phyloP scores from a whole-genome alignment of 2,888 invertebrate genomes.

The Conomelus anceps region DNA sequence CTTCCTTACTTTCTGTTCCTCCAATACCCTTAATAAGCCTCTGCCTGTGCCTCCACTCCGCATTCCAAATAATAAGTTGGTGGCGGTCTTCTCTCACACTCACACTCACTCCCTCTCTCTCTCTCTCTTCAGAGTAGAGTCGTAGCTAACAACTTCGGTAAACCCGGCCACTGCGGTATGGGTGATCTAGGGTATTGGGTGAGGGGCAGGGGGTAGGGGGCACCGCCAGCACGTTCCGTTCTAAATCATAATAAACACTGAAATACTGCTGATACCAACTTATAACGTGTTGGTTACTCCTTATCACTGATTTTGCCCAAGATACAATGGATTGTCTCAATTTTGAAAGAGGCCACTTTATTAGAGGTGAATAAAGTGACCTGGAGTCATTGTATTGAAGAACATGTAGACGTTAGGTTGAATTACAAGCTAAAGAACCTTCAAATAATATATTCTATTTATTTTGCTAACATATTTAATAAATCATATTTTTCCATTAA shows the following conservation, averaged over 20 bases:
- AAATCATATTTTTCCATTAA: no score
- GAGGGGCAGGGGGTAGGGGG: neutral
- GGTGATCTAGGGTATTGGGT: neutral
- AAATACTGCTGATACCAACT: neutral
- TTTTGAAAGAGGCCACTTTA: neutral
- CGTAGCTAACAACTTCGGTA: neutral
- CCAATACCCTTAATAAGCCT: neutral
- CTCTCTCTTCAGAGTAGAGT: neutral
- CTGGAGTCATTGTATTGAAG: no score
- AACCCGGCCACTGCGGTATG: neutral
- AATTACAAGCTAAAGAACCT: no score
- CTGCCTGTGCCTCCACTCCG: neutral
- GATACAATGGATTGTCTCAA: neutral
- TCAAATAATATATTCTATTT: no score
- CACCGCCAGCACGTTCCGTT: neutral
- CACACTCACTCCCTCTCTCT: no score
- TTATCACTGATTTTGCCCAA: neutral
- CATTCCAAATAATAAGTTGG: neutral
- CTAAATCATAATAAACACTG: constrained; percentile 8
- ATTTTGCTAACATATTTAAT: no score
- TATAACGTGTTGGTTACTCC: neutral
- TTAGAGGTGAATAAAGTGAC: neutral
- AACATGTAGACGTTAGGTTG: no score
- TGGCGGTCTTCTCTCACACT: no score
- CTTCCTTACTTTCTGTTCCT: neutral